Evolutionary conservation across 2,113 vertebrate species (phyloP).

Genomic region (Ciconia boyciana): DNA sequence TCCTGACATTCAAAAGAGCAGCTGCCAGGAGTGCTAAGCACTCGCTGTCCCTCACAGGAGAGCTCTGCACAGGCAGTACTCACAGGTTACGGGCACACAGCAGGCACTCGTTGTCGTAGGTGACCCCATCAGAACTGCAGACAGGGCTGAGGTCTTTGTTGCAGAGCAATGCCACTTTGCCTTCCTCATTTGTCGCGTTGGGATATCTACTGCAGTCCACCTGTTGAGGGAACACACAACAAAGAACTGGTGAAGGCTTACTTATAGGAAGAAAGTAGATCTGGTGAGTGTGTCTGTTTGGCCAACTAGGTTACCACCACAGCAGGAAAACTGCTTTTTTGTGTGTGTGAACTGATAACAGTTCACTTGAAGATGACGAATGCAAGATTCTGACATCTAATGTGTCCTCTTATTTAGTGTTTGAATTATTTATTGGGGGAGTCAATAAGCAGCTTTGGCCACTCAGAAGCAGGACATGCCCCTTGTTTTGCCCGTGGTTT

Average conservation of each 20-base stretch:
- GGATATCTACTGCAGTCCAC: slow-evolving; percentile 36
- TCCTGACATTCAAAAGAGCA: not conserved
- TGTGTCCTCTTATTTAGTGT: not conserved
- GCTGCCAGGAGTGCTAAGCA: not conserved
- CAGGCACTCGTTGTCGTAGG: not conserved
- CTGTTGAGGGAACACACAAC: not conserved
- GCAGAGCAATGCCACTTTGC: not conserved
- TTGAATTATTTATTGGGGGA: not conserved
- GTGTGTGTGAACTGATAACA: not conserved
- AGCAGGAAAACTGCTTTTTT: not conserved
- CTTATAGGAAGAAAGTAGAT: not conserved
- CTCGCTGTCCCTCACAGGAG: not conserved
- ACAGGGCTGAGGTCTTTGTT: fast-evolving
- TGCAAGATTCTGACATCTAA: not conserved
- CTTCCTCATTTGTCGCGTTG: not conserved
- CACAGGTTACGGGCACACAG: slow-evolving; percentile 9
- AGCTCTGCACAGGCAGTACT: not conserved
- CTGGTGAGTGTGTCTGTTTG: not conserved
- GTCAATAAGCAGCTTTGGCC: not conserved
- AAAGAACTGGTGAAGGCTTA: not conserved
- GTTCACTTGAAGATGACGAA: not conserved
- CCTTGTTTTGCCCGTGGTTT: not conserved
- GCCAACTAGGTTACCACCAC: not conserved
- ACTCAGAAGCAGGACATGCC: not conserved
- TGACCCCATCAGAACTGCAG: not conserved